Percentiles rank a stretch among this genome's conserved stretches.
Conservation (phyloP, 2,113 vertebrate species). For the Alexandromys fortis region DNA sequence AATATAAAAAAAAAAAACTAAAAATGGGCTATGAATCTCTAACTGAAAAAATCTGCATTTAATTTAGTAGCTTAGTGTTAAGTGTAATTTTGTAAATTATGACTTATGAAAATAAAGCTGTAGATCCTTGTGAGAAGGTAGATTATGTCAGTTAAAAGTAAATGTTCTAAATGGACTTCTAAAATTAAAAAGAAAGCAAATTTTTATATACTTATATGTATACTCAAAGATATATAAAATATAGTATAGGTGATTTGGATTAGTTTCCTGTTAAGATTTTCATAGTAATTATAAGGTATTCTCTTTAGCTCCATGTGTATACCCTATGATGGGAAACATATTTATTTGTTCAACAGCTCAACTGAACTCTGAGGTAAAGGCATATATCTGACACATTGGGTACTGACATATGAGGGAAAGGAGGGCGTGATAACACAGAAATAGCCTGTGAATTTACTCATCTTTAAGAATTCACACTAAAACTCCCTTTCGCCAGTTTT, state of each 20-base stretch:
- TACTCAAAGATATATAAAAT: not conserved
- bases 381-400: not conserved
- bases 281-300: not conserved
- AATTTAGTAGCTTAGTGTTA: not conserved
- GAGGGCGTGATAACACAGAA: not conserved
- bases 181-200: not conserved
- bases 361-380: conserved; percentile 7
- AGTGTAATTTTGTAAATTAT: not conserved
- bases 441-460: not conserved
- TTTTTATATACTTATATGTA: not conserved
- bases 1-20: not conserved
- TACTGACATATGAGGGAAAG: not conserved
- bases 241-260: not conserved
- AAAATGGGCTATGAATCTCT: not conserved
- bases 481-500: not conserved
- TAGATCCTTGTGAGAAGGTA: not conserved
- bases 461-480: not conserved
- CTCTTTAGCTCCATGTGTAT: not conserved
- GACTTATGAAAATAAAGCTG: not conserved
- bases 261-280: not conserved
- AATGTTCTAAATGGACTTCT: not conserved
- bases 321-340: not conserved
- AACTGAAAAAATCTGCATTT: not conserved
- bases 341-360: not conserved
- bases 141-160: not conserved